Conservation (phyloP, 2,113 vertebrate genomes). For the Halichoeres trimaculatus region DNA sequence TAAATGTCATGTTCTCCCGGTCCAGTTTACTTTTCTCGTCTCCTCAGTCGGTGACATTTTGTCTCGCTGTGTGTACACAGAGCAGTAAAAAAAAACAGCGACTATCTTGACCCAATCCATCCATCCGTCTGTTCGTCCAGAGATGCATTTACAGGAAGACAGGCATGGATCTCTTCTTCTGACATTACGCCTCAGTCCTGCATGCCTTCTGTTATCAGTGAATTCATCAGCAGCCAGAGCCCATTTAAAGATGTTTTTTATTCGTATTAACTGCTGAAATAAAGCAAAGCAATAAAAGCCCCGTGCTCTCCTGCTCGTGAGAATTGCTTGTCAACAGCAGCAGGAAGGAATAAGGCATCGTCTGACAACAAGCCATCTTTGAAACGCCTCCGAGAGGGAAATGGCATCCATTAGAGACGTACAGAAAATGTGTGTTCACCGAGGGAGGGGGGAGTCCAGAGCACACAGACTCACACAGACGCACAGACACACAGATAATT, state of each 20-base stretch:
- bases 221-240: conserved; percentile 24
- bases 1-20: conserved; percentile 74
- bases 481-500: conserved; percentile 65
- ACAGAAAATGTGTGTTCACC: conserved; percentile 54
- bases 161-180: background rate
- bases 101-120: conserved; percentile 9
- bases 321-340: conserved; percentile 69
- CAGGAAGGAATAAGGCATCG: conserved; percentile 55
- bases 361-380: conserved; percentile 76
- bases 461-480: conserved; percentile 29
- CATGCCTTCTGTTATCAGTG: conserved; percentile 12
- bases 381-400: conserved; percentile 76
- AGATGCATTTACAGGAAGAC: background rate
- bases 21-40: conserved; percentile 50
- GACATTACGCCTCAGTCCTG: background rate
- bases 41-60: conserved; percentile 57
- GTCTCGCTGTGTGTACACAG: conserved; percentile 31
- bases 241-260: conserved; percentile 21
- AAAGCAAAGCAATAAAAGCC: conserved; percentile 52
- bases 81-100: conserved; percentile 36
- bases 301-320: conserved; percentile 51
- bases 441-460: conserved; percentile 21
- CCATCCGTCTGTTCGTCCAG: background rate
- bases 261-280: conserved; percentile 30
- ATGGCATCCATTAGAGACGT: conserved; percentile 75